Conservation (phyloP, 2,113 vertebrate genomes). For the Hippolais icterina region DNA sequence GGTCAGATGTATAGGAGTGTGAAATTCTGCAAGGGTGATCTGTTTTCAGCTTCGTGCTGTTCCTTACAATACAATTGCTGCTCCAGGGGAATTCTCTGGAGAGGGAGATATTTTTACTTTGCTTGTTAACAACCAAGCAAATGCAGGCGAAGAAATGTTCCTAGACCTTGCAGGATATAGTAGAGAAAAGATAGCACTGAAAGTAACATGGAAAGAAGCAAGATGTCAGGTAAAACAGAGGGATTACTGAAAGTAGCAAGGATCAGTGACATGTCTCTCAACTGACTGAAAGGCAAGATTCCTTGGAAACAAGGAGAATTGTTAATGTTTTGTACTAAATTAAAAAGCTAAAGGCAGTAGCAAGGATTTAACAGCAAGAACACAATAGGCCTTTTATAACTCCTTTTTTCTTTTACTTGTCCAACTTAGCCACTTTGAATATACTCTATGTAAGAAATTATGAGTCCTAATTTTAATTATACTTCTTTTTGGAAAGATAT, state of each 20-base stretch:
- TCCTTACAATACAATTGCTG: background rate
- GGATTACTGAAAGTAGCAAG: background rate
- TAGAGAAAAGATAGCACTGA: background rate
- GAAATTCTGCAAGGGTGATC: background rate
- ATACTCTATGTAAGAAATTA: background rate
- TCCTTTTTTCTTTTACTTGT: background rate
- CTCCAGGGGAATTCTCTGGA: background rate
- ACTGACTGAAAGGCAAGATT: background rate
- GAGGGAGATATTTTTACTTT: background rate
- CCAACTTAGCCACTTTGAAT: background rate
- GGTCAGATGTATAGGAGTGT: background rate
- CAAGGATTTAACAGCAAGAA: background rate
- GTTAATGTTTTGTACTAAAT: background rate
- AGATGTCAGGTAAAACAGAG: background rate
- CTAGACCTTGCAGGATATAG: background rate
- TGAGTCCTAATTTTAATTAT: background rate
- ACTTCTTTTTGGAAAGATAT: background rate
- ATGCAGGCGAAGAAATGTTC: background rate
- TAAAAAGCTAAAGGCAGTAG: background rate
- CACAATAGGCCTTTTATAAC: background rate
- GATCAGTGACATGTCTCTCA: background rate
- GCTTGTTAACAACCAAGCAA: background rate
- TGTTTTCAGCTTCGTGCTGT: background rate
- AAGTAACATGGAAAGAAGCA: background rate
- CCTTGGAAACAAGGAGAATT: background rate